Evolutionary conservation across 2,888 invertebrate genomes (phyloP), one percentile per base, ranked within the genome.

Genomic region (Acanthoscelides obtectus): DNA sequence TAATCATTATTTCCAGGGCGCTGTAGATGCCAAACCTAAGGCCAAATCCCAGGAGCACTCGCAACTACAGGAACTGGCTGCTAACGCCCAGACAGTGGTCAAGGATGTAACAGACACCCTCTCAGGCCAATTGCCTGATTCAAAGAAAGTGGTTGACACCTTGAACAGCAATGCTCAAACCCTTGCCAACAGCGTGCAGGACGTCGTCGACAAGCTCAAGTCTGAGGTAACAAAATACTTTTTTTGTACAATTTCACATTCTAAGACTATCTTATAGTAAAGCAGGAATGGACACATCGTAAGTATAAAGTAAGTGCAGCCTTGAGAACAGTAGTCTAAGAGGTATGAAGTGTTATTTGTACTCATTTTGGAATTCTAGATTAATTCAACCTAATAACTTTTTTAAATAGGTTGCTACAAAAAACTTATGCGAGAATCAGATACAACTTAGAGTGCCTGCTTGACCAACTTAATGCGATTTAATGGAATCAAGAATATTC

Each of bases 101-200:
- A 79, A 81, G 20, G 81, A 81, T 68, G 80, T 80, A 12, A 81
- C 80, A 6, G 69, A 76, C 63, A 71, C 77, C 12, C 73, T 82
- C 17, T 79, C 80, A 69, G 79, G 80, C 68, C 78, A 80, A 68
- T 70, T 80, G 1, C 79, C 80, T 21, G 80, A 81, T 74, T 79
- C 82, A 22, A 80, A 84, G 74, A 77, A 84, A 69, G 76, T 84
- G 20, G 76, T 80, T 22, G 76, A 80, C 25, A 79, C 78, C 70
- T 69, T 84, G 67, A 79, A 79, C 71, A 77, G 78, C 64, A 80
- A 80, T 72, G 79, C 83, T 63, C 81, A 83, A 75, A 80, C 76
- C n/a, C 73, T 84, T 4, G 80, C 82, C 67, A 77, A 74, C 69
- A 78, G 78, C 71, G 77, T 84, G 68, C 79, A 83, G 67, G 74